phyloP scores from a whole-genome alignment of 2,797 vertebrate species.

The Phoxinus dragarum region DNA sequence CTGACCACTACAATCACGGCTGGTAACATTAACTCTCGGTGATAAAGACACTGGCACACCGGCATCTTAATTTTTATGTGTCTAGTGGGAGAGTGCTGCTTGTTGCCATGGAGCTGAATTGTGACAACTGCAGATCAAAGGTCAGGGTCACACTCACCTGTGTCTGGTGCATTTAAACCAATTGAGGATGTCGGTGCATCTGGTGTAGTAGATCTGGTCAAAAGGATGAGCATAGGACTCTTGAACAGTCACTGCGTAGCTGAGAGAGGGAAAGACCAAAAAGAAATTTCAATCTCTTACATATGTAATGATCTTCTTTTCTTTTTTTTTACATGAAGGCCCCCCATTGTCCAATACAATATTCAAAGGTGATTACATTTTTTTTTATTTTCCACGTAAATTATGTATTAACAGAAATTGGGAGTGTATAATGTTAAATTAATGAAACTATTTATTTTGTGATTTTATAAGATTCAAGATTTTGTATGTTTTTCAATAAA shows the following conservation, averaged over 20 bases:
- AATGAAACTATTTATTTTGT: background rate
- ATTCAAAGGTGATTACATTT: background rate
- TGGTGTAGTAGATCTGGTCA: constrained; percentile 98
- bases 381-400: background rate
- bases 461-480: background rate
- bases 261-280: constrained; percentile 63
- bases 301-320: background rate
- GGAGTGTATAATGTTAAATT: background rate
- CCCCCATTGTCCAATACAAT: background rate
- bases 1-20: constrained; percentile 57
- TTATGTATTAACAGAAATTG: background rate
- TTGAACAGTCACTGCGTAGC: constrained; percentile 97
- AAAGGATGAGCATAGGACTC: constrained; percentile 97
- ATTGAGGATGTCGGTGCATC: constrained; percentile 98
- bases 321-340: background rate
- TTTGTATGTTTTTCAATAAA: background rate
- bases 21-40: constrained; percentile 57
- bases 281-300: background rate
- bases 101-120: constrained; percentile 40
- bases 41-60: constrained; percentile 48
- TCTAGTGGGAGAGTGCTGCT: constrained; percentile 20
- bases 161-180: constrained; percentile 99
- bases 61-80: constrained; percentile 51
- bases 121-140: constrained; percentile 1
- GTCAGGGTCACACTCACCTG: constrained; percentile 77